Percentiles rank a stretch among this genome's conserved stretches.
Evolutionary conservation across 2,888 invertebrate species (phyloP).

Genomic region (Lampropteryx suffumata): DNA sequence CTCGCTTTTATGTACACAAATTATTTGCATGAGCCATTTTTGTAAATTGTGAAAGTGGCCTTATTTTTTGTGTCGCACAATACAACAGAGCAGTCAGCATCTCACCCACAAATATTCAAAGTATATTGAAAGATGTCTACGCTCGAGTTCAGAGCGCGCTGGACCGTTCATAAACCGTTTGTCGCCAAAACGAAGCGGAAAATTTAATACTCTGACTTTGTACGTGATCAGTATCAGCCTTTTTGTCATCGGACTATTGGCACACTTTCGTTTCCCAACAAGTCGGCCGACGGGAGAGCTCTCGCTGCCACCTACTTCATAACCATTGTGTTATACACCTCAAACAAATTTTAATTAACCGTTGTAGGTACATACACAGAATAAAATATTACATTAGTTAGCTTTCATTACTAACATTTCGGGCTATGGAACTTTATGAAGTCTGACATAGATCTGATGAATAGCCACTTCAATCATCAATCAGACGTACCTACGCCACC

Average conservation of each 20-base stretch:
- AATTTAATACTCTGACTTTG: constrained; percentile 72
- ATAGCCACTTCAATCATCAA: constrained; percentile 46
- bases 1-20: constrained; percentile 5
- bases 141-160: constrained; percentile 41
- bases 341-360: constrained; percentile 59
- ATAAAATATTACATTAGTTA: constrained; percentile 45
- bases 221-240: constrained; percentile 73
- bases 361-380: constrained; percentile 43
- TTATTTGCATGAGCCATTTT: constrained; percentile 4
- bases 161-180: constrained; percentile 67
- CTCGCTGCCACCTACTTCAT: constrained; percentile 39
- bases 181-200: constrained; percentile 74
- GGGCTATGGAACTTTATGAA: constrained; percentile 38
- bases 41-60: constrained; percentile 22
- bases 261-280: constrained; percentile 65
- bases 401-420: constrained; percentile 39
- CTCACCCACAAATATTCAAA: constrained; percentile 25
- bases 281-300: constrained; percentile 44
- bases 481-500: constrained; percentile 34
- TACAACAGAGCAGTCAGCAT: constrained; percentile 15
- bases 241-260: constrained; percentile 61
- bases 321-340: constrained; percentile 47
- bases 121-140: constrained; percentile 23
- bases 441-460: constrained; percentile 46
- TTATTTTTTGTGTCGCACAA: constrained; percentile 20